Evolutionary conservation across 1,140 invertebrate species (phyloP), one percentile per base, ranked within the genome.

Genomic region (Trichonephila inaurata): DNA sequence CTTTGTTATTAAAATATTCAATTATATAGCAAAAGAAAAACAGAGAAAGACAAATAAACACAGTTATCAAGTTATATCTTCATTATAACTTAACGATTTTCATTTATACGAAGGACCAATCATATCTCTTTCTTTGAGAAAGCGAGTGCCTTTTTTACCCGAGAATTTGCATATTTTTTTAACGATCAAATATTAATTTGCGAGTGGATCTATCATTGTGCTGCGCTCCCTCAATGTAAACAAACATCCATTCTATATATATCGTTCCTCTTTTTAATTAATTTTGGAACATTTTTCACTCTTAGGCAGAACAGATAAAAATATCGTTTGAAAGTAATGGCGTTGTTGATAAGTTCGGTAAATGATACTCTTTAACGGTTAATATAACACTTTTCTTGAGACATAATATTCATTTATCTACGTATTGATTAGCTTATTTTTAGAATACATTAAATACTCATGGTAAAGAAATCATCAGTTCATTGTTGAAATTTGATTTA

Each of bases 341-440:
- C 33, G 28, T 77, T 33, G 14, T 4, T 33, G 72, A 77, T 77
- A 77, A 77, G 72, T 77, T 24, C 72, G 18, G 69, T 33, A 85
- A 85, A 85, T 85, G 83, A 85, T 51, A 85, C 83, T n/a, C n/a
- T 60, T 61, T 77, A 77, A 33, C 72, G 72, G 24, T 40, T 28
- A 28, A 77, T 77, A 77, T 77, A 77, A 77, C 28, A 28, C 72
- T 77, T 40, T 77, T 77, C 83, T 85, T 85, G 83, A 10, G 51
- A 60, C 83, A 60, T 16, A 60, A 85, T 61, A 85, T 85, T 85
- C 83, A 85, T 85, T 85, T 85, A 60, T 85, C 28, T 85, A 61
- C 21, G 19, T 60, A 85, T 85, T 51, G 83, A 85, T 85, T n/a
- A 33, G n/a, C n/a, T 85, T 85, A 85, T 85, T 85, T 85, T 85